A percentile compares a stretch with the other conserved stretches of the same genome.
Conservation (phyloP, 2,888 invertebrate genomes). For the Ochropleura leucogaster region DNA sequence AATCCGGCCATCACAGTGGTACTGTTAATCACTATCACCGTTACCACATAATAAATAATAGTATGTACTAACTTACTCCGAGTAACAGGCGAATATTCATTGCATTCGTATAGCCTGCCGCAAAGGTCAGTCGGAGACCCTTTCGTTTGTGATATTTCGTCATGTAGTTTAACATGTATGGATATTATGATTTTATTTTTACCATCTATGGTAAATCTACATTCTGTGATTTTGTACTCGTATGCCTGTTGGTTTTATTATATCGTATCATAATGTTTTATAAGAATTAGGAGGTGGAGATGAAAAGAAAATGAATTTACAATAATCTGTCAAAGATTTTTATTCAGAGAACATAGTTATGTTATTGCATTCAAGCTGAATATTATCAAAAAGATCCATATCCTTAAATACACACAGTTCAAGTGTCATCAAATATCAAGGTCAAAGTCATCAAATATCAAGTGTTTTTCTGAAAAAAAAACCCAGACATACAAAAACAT, state of each 20-base stretch:
- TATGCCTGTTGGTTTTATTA: neutral
- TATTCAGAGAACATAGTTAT: neutral
- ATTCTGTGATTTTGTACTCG: neutral
- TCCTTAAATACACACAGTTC: neutral
- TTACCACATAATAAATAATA: too few relatives aligned
- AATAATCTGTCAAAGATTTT: slow-evolving; percentile 6
- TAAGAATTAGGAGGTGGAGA: neutral
- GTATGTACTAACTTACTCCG: too few relatives aligned
- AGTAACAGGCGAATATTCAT: slow-evolving; percentile 4
- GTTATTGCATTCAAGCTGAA: slow-evolving; percentile 21
- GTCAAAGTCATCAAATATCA: too few relatives aligned
- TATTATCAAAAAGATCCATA: too few relatives aligned
- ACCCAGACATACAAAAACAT: neutral
- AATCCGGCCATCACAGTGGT: too few relatives aligned
- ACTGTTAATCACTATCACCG: too few relatives aligned
- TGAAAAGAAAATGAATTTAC: neutral
- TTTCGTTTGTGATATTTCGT: slow-evolving; percentile 1
- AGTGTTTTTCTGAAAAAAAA: slow-evolving; percentile 1
- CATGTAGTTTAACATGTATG: neutral
- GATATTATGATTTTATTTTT: neutral
- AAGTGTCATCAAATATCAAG: neutral
- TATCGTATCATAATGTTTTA: neutral
- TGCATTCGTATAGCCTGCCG: neutral
- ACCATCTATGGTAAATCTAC: neutral
- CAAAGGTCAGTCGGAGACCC: slow-evolving; percentile 28